Conservation (phyloP, 2,888 invertebrate genomes). For the Oligia fasciuncula region DNA sequence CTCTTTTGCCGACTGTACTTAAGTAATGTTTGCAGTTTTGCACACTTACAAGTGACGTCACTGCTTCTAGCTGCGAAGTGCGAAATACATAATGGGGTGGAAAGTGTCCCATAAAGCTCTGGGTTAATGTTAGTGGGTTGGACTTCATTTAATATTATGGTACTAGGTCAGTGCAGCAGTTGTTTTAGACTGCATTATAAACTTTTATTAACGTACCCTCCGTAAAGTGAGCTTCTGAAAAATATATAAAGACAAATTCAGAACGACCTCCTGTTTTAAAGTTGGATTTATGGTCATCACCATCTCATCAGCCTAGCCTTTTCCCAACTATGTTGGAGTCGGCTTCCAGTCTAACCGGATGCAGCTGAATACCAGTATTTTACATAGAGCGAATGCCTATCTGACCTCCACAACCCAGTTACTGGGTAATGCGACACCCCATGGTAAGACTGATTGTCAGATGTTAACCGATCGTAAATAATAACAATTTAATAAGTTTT, state of each 20-base stretch:
- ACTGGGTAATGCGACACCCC: too few species aligned
- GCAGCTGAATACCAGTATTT: too few species aligned
- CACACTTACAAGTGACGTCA: slow-evolving; percentile 43
- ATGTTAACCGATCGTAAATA: slow-evolving; percentile 2
- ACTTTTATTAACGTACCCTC: background rate
- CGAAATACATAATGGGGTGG: slow-evolving; percentile 40
- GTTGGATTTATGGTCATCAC: too few species aligned
- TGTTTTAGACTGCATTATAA: background rate
- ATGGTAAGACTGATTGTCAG: too few species aligned
- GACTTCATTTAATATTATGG: slow-evolving; percentile 4
- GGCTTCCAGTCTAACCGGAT: too few species aligned
- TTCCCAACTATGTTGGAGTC: too few species aligned
- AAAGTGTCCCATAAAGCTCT: slow-evolving; percentile 33
- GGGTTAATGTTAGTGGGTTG: slow-evolving; percentile 35
- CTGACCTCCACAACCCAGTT: too few species aligned
- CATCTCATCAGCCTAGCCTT: too few species aligned
- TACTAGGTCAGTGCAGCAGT: slow-evolving; percentile 12
- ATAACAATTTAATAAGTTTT: too few species aligned
- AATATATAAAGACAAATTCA: too few species aligned
- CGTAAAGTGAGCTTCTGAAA: background rate
- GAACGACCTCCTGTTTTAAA: too few species aligned
- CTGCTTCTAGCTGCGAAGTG: slow-evolving; percentile 14
- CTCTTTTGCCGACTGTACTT: slow-evolving; percentile 1
- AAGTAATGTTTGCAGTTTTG: slow-evolving; percentile 14
- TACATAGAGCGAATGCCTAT: too few species aligned